Base-by-base conservation (phyloP, 2,888 invertebrate species). In the Leptothorax acervorum region DNA sequence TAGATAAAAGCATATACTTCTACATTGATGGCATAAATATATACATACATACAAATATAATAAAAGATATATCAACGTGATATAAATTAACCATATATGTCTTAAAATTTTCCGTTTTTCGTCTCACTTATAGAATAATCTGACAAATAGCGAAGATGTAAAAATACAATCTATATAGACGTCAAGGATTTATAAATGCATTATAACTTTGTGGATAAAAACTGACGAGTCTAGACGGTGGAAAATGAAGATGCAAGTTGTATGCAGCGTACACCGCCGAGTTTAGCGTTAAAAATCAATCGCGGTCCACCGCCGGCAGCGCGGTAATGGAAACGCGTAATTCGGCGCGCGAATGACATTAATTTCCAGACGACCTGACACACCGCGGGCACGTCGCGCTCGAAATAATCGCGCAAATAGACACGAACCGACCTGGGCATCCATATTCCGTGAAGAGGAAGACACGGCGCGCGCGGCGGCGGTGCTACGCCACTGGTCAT, bases 401-500 rank as follows among this genome's bases (percentile, higher is more conserved):
- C 79, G 79, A 71, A 79, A 79, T 79, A 71, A 79, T 79, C 79
- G 79, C 35, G 48, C 73, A 42, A 79, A 45, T 78, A 53, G 68
- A 68, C 78, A 18, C 53, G 66, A 45, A 57, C 78, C n/a, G 23
- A 57, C 35, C 70, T 31, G 78, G 18, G 57, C 71, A 71, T 79
- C 71, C 23, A 70, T 70, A 79, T 71, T 71, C 23, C 57, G 45
- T 35, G n/a, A 55, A 12, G 57, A 45, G 57, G 15, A 71, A 79
- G 79, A 57, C 78, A 12, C 48, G 48, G 5, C 79, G 55, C 79
- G 53, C 70, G 15, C 48, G 75, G n/a, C 35, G 35, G 12, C 42
- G 28, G 75, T 71, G 85, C 85, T 81, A 82, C 82, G 79, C 68
- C 63, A 62, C n/a, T 23, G 31, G 66, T 88, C 88, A 88, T 86